Conservation (phyloP, 2,888 invertebrate species). For the Odontomyia ornata region DNA sequence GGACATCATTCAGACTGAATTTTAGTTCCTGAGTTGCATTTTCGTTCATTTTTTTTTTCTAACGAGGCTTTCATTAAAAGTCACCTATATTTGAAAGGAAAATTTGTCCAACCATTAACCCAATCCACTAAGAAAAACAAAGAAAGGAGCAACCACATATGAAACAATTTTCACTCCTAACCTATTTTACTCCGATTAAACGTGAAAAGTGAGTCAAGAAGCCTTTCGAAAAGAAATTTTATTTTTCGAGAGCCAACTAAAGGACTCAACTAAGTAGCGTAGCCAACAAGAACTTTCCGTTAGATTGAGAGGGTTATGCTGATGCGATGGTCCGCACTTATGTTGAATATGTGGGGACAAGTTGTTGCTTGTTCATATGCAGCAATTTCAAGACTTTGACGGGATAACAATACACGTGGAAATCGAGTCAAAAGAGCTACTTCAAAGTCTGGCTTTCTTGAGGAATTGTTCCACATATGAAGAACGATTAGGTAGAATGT, state of each 20-base stretch:
- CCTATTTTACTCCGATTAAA: conserved; percentile 15
- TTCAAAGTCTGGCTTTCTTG: neutral
- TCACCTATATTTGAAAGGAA: too few species aligned
- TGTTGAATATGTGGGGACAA: neutral
- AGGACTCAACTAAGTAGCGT: conserved; percentile 25
- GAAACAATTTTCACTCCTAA: too few species aligned
- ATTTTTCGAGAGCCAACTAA: conserved; percentile 20
- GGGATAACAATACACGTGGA: neutral
- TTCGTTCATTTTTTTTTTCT: too few species aligned
- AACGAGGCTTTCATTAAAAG: too few species aligned
- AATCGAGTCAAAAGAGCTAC: neutral
- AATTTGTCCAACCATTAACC: too few species aligned
- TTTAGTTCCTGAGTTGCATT: too few species aligned
- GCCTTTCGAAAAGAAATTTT: conserved; percentile 23
- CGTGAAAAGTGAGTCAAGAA: conserved; percentile 38
- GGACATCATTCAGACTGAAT: too few species aligned
- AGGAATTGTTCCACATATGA: neutral
- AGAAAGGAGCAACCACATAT: too few species aligned
- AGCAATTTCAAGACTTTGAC: neutral
- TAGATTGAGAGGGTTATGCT: conserved; percentile 6
- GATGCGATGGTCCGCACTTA: neutral
- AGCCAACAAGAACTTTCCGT: conserved; percentile 35
- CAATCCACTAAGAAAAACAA: too few species aligned
- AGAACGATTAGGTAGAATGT: neutral
- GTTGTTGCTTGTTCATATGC: neutral